Conservation (phyloP, 2,797 vertebrate species). For the Bradypodion pumilum region DNA sequence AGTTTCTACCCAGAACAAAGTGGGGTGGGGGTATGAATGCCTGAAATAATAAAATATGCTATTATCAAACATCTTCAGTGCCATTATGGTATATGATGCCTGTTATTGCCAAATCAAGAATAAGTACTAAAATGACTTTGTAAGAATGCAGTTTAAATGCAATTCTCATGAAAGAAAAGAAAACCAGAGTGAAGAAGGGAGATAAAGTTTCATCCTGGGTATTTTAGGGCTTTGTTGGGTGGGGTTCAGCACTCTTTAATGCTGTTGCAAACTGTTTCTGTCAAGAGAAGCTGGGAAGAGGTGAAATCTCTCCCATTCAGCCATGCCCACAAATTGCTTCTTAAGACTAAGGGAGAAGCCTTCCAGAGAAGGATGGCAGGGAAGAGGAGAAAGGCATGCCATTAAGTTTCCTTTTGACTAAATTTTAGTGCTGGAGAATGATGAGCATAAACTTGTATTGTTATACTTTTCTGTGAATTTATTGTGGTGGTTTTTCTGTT, state of each 20-base stretch:
- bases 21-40: background rate
- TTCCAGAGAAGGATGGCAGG: background rate
- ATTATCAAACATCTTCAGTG: background rate
- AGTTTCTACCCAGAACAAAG: background rate
- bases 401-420: background rate
- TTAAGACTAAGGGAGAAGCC: background rate
- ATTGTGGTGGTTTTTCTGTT: conserved; percentile 10
- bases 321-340: background rate
- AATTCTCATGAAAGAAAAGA: background rate
- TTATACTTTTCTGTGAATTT: background rate
- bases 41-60: background rate
- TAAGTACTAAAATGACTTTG: background rate
- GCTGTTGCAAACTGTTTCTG: background rate
- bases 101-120: background rate
- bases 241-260: too few species aligned
- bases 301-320: background rate
- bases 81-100: too few species aligned
- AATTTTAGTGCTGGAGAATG: background rate
- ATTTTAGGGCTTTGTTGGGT: too few species aligned
- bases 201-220: conserved; percentile 43
- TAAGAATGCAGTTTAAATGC: background rate
- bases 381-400: background rate
- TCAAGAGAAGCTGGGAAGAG: background rate
- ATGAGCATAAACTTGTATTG: background rate
- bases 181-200: background rate